Evolutionary conservation across 92 coral and sea anemone species (phyloP).

Genomic region (Umimayanthus kanabou): DNA sequence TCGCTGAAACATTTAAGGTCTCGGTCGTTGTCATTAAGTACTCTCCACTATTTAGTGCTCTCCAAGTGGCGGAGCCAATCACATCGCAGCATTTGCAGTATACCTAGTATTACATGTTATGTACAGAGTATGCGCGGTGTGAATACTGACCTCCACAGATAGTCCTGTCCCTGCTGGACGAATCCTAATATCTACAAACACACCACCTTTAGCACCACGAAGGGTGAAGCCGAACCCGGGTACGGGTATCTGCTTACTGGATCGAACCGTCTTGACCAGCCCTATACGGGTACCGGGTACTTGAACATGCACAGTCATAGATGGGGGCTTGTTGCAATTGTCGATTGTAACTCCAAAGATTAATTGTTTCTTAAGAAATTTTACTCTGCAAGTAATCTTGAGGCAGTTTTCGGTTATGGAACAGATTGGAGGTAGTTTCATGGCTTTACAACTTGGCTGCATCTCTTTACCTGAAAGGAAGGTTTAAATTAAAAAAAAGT

Average conservation of each 20-base stretch:
- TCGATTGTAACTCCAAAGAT: constrained; percentile 29
- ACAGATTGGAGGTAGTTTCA: constrained; percentile 45
- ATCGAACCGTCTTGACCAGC: constrained; percentile 21
- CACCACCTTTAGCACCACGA: constrained; percentile 38
- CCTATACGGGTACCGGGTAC: constrained; percentile 42
- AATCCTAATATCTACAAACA: constrained; percentile 29
- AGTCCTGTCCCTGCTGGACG: constrained; percentile 16
- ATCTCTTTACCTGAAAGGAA: constrained; percentile 1
- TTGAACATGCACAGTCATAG: constrained; percentile 21
- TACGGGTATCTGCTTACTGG: constrained; percentile 32
- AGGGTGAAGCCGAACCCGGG: constrained; percentile 34
- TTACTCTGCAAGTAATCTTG: constrained; percentile 32
- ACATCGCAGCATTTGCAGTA: no score
- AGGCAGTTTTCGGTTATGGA: constrained; percentile 48
- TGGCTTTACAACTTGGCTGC: constrained; percentile 14
- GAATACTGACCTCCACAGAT: constrained; percentile 29
- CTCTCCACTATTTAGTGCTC: neutral
- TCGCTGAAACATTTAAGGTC: no score
- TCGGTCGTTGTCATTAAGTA: no score
- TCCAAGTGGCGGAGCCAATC: no score
- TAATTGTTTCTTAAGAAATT: constrained; percentile 39
- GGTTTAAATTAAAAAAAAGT: neutral
- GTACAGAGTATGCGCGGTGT: neutral
- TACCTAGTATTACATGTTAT: no score
- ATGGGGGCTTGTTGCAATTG: constrained; percentile 47